Evolutionary conservation across 2,113 vertebrate genomes (phyloP), one percentile per base, ranked within the genome.

Genomic region (Pseudopipra pipra): DNA sequence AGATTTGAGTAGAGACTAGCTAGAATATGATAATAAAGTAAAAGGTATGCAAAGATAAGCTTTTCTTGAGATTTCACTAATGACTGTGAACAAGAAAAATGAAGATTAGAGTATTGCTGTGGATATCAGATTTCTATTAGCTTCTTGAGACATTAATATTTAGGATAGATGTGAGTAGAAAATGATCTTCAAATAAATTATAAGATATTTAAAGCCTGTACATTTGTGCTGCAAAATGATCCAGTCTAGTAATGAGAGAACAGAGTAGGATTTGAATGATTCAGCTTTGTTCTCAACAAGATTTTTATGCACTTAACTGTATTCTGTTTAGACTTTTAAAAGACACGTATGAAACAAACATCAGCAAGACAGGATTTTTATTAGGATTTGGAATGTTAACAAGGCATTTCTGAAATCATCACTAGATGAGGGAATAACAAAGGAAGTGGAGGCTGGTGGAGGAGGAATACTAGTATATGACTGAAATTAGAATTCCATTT

Each of bases 191-290:
- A 94, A 93, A 96, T 90, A 87, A 95, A 93, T 95, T 56, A 19
- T 85, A 72, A 90, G 96, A 86, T 96, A 97, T 97, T 97, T 95
- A 95, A 95, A 94, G 89, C 49, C 47, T 87, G 58, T 83, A 82
- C 89, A 66, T 91, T 79, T 94, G 67, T 94, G 82, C 7, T 94
- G 79, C 6, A 5, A 71, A 90, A 67, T 93, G 85, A 90, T 93
- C 54, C 30, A 63, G 66, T 66, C 61, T 68, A 46, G 44, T 91
- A 89, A 79, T 85, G 62, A 87, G 85, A 92, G 87, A 75, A 72
- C 10, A 61, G 66, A 68, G 62, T 27, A 79, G 56, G 76, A 52
- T 82, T 76, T 77, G 31, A 76, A 43, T 91, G 55, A 47, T 75
- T 77, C 15, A 31, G 9, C 62, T 91, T 79, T 11, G 17, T 85